phyloP scores from a whole-genome alignment of 1,140 invertebrate species.

The Stratiolaelaps scimitus region DNA sequence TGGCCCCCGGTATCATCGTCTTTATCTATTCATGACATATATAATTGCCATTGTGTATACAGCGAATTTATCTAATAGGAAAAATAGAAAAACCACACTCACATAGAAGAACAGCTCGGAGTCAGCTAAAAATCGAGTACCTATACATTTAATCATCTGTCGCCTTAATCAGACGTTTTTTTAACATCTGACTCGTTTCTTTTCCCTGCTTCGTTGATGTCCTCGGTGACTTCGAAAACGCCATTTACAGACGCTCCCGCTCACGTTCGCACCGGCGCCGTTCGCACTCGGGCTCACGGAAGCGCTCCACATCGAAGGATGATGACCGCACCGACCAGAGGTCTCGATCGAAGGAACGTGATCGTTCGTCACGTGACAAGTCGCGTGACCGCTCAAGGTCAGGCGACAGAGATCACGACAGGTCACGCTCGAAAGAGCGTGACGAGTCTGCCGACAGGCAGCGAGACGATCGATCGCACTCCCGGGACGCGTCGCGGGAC shows the following conservation, averaged over 20 bases:
- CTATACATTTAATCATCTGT: too few relatives aligned
- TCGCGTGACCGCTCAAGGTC: conserved; percentile 10
- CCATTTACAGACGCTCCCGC: conserved; percentile 11
- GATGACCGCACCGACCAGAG: not conserved
- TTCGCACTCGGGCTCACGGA: not conserved
- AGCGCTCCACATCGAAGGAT: conserved; percentile 15
- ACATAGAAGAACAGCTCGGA: too few relatives aligned
- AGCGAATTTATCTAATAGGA: too few relatives aligned
- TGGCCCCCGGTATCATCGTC: too few relatives aligned
- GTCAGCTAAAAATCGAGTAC: too few relatives aligned
- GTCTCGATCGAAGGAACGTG: not conserved
- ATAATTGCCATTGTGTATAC: too few relatives aligned
- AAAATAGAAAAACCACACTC: too few relatives aligned
- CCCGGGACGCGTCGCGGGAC: not conserved
- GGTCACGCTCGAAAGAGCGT: not conserved
- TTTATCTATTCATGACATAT: too few relatives aligned
- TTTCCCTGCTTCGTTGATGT: not conserved
- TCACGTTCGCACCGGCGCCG: not conserved
- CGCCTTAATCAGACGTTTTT: not conserved
- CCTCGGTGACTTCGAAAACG: not conserved
- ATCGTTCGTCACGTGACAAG: not conserved
- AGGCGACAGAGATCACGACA: not conserved
- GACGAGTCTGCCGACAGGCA: conserved; percentile 1
- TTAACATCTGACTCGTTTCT: not conserved
- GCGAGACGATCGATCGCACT: conserved; percentile 5